Evolutionary conservation across 2,888 invertebrate genomes (phyloP), one percentile per base, ranked within the genome.

Genomic region (Epicampocera succincta): DNA sequence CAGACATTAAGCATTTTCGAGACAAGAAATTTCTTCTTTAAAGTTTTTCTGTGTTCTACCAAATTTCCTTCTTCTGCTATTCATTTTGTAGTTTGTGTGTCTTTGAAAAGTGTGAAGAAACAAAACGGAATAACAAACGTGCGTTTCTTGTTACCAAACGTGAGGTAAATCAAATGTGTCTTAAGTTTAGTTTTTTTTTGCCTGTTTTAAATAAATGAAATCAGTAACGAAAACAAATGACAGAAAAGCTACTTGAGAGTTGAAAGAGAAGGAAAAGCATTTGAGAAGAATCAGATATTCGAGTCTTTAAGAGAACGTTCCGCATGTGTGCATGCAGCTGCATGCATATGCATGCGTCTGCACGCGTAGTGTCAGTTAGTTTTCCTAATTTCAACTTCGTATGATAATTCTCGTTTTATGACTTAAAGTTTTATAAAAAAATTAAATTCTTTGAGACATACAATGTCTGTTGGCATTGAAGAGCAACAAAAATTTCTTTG

Each of bases 121-220:
- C n/a, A n/a, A n/a, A 44, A 13, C 6, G 48, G 48, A 29, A 29
- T 69, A 56, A 69, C 13, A 79, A 54, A 66, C 79, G 73, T 79
- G 79, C 79, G 66, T 79, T 79, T 66, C 72, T 25, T 66, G 61
- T 79, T 73, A 46, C 61, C 40, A 29, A 73, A 78, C 78, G 78
- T 78, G 78, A 68, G 52, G 25, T 79, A 61, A 79, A 66, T 72
- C 52, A 65, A 66, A 72, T 66, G 66, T 73, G 50, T 46, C 61
- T 52, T 60, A 79, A 73, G 66, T 68, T 73, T 42, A n/a, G 6
- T 54, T 54, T 25, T 73, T 42, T 29, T 9, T 54, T 54, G 11
- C 13, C 12, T 56, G 11, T 33, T 66, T 78, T 61, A 63, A 56
- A 63, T 68, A 79, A 79, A 68, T 69, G 61, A 61, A 79, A 73